Evolutionary conservation across 2,888 invertebrate species (phyloP).

Genomic region (Physocephala rufipes): DNA sequence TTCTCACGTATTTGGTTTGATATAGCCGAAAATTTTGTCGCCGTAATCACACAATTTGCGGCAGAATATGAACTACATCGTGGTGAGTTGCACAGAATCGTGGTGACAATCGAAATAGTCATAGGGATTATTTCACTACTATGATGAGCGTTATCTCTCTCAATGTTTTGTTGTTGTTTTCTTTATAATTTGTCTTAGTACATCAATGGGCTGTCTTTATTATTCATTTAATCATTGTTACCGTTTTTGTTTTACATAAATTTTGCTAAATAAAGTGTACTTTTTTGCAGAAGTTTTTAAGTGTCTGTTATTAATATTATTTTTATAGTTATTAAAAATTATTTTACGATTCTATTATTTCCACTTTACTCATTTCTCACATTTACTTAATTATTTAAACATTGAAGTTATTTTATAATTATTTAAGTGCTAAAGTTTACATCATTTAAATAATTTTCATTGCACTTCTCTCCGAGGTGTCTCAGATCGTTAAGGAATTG

Average conservation of each 20-base stretch:
- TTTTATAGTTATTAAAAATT: constrained; percentile 47
- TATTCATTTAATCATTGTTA: neutral
- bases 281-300: constrained; percentile 1
- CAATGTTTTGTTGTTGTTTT: neutral
- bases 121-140: too few relatives aligned
- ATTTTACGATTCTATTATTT: constrained; percentile 43
- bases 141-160: too few relatives aligned
- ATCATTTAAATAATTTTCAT: constrained; percentile 20
- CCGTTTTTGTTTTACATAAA: constrained; percentile 1
- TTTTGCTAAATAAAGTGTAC: neutral
- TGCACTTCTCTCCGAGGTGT: constrained; percentile 37
- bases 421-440: constrained; percentile 35
- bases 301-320: constrained; percentile 43
- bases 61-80: too few relatives aligned
- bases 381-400: constrained; percentile 23
- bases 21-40: too few relatives aligned
- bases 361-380: neutral
- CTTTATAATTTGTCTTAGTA: too few relatives aligned
- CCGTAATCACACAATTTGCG: too few relatives aligned
- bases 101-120: too few relatives aligned
- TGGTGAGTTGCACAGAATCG: too few relatives aligned
- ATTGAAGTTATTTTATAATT: constrained; percentile 26
- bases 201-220: too few relatives aligned
- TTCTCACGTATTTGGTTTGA: too few relatives aligned
- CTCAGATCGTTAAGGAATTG: constrained; percentile 38